A percentile compares a stretch with the other conserved stretches of the same genome.
These are phyloP conservation scores for Merodon equestris DNA, from an alignment of 2,888 invertebrate species.

Conservation along the genomic window DNA sequence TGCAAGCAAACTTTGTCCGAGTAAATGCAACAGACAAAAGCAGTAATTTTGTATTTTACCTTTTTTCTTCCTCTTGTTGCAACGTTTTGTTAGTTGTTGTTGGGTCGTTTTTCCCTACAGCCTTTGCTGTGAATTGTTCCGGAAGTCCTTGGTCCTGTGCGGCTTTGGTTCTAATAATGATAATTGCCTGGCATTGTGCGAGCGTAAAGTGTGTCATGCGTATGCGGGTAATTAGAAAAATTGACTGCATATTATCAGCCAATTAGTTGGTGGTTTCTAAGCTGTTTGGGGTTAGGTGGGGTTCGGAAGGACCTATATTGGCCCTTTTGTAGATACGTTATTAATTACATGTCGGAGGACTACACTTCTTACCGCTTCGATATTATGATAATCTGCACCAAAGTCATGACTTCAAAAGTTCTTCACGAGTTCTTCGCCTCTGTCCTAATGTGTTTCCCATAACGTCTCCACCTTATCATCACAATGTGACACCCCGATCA, in stretches of 20 bases:
- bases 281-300: too few relatives aligned
- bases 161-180: conserved; percentile 42
- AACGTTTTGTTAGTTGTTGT: neutral
- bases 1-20: conserved; percentile 33
- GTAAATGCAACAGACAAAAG: conserved; percentile 45
- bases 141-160: conserved; percentile 27
- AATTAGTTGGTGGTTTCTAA: neutral
- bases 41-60: conserved; percentile 46
- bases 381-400: too few relatives aligned
- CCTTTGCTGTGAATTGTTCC: conserved; percentile 31
- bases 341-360: too few relatives aligned
- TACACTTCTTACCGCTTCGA: too few relatives aligned
- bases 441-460: too few relatives aligned
- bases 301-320: too few relatives aligned
- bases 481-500: neutral
- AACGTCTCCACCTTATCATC: neutral
- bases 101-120: conserved; percentile 27
- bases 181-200: conserved; percentile 47
- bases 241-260: conserved; percentile 26
- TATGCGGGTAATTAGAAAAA: conserved; percentile 46
- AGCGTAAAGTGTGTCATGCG: conserved; percentile 49
- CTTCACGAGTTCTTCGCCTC: too few relatives aligned
- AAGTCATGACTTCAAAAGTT: too few relatives aligned
- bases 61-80: conserved; percentile 7
- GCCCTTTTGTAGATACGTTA: too few relatives aligned